Evolutionary conservation across 1,140 invertebrate species (phyloP).

Genomic region (Drosophila triauraria): DNA sequence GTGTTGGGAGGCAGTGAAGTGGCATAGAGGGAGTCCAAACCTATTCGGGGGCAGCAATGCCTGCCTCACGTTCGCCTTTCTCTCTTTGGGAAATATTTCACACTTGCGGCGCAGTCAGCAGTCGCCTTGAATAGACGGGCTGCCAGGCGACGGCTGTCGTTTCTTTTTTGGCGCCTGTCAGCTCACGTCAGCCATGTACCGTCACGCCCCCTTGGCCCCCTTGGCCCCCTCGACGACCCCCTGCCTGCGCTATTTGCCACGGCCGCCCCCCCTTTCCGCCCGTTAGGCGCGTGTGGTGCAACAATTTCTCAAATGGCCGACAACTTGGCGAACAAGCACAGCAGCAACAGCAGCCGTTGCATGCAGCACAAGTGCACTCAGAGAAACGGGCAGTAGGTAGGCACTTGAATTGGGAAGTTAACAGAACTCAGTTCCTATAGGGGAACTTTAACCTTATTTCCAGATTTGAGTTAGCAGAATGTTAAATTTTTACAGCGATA

Average conservation of each 20-base stretch:
- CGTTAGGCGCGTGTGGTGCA: slow-evolving; percentile 38
- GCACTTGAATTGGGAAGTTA: background rate
- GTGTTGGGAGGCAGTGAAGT: background rate
- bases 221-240: background rate
- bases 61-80: slow-evolving; percentile 33
- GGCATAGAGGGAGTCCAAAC: background rate
- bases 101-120: slow-evolving; percentile 62
- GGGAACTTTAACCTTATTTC: too few species aligned
- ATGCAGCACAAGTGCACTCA: slow-evolving; percentile 13
- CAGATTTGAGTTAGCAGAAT: too few species aligned
- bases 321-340: slow-evolving; percentile 34
- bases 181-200: slow-evolving; percentile 40
- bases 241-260: slow-evolving; percentile 1
- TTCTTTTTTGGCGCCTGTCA: slow-evolving; percentile 54
- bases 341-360: slow-evolving; percentile 26
- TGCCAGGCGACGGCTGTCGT: slow-evolving; percentile 36
- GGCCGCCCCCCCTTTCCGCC: slow-evolving; percentile 7
- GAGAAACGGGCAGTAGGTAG: background rate
- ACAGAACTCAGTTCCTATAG: background rate
- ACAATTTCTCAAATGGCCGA: slow-evolving; percentile 49
- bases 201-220: background rate
- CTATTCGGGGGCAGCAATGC: slow-evolving; percentile 11
- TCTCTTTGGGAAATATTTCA: slow-evolving; percentile 53
- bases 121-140: slow-evolving; percentile 55
- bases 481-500: background rate